A percentile compares a stretch with the other conserved stretches of the same genome.
Evolutionary conservation across 2,797 vertebrate genomes (phyloP).

Genomic region (Phataginus tricuspis): DNA sequence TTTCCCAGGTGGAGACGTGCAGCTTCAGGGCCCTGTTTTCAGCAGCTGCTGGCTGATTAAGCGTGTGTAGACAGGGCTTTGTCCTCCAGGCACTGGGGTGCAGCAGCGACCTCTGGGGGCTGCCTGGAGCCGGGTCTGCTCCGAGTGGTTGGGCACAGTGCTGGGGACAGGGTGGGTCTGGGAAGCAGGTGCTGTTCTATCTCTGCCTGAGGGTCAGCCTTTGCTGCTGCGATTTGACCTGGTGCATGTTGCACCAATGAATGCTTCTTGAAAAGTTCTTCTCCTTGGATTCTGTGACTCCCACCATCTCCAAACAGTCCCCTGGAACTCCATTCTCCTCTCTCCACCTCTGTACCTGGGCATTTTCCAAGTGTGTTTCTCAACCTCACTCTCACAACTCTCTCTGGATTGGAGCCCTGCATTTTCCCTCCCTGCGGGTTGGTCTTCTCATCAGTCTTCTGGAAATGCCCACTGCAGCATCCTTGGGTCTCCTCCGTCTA

Average conservation of each 20-base stretch:
- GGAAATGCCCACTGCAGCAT: accelerated
- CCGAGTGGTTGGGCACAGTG: accelerated
- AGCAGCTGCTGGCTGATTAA: not conserved
- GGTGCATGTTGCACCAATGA: not conserved
- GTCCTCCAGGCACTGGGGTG: not conserved
- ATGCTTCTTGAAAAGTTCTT: not conserved
- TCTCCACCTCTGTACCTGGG: accelerated
- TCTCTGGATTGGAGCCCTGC: not conserved
- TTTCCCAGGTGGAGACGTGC: not conserved
- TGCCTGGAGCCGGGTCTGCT: not conserved
- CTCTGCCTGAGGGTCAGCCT: too few relatives aligned
- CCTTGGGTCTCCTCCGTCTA: not conserved
- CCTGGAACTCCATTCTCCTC: too few relatives aligned
- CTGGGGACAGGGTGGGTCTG: not conserved
- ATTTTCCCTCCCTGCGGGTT: too few relatives aligned
- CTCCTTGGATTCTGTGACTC: not conserved
- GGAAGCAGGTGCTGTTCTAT: accelerated
- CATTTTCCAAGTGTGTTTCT: not conserved
- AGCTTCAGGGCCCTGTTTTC: not conserved
- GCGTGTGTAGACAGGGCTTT: accelerated
- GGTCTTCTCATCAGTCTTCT: too few relatives aligned
- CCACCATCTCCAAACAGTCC: accelerated
- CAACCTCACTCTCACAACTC: not conserved
- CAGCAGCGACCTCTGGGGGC: too few relatives aligned
- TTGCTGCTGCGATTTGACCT: not conserved